phyloP scores from a whole-genome alignment of 2,797 vertebrate genomes.

The Sebastes steindachneri region DNA sequence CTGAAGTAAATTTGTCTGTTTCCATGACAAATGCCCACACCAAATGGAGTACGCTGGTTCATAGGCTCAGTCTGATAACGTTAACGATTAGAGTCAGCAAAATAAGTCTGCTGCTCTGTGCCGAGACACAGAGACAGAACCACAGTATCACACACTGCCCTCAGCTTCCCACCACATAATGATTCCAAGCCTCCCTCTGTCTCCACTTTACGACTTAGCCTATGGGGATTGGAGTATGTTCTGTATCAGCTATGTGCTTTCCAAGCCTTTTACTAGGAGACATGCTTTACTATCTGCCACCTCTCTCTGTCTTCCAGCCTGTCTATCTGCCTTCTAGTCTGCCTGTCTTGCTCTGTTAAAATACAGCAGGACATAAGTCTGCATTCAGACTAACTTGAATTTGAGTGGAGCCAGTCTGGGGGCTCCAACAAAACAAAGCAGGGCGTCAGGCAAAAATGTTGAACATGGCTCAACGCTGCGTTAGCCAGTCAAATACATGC shows the following conservation, averaged over 20 bases:
- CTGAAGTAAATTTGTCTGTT: not conserved
- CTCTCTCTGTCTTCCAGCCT: not conserved
- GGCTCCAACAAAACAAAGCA: not conserved
- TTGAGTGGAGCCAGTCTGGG: not conserved
- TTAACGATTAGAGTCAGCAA: not conserved
- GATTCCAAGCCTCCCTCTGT: slow-evolving; percentile 43
- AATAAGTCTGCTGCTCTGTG: slow-evolving; percentile 16
- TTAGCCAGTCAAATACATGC: not conserved
- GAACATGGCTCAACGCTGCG: not conserved
- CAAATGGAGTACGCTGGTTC: not conserved
- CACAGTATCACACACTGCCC: slow-evolving; percentile 26
- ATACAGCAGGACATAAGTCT: not conserved
- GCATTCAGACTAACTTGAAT: not conserved
- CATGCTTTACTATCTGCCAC: slow-evolving; percentile 44
- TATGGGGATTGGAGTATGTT: slow-evolving; percentile 13
- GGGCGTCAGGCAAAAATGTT: not conserved
- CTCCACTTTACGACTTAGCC: slow-evolving; percentile 38
- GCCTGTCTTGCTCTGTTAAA: not conserved
- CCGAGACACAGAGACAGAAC: slow-evolving; percentile 41
- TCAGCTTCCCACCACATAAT: slow-evolving; percentile 57
- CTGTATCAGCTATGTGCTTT: slow-evolving; percentile 44
- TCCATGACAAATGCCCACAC: slow-evolving; percentile 10
- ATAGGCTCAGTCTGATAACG: slow-evolving; percentile 33
- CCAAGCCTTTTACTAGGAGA: slow-evolving; percentile 24
- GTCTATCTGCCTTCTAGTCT: slow-evolving; percentile 21